phyloP scores from a whole-genome alignment of 2,797 vertebrate species.

The Enteromius viviparus region DNA sequence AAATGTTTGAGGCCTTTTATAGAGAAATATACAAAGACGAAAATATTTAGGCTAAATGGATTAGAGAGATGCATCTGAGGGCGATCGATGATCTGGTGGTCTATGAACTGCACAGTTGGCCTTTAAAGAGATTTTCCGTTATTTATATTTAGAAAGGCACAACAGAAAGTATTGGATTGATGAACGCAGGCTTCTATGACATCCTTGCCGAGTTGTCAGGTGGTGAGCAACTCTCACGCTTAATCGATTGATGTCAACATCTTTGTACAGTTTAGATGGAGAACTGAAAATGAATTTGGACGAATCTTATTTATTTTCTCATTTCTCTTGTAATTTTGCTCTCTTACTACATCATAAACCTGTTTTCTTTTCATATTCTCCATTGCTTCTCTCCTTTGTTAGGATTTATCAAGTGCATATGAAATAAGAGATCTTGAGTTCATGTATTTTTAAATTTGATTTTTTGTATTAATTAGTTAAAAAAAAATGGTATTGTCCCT shows the following conservation, averaged over 20 bases:
- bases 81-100: background rate
- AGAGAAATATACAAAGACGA: conserved; percentile 67
- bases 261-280: conserved; percentile 26
- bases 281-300: conserved; percentile 19
- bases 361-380: conserved; percentile 9
- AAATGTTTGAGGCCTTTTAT: conserved; percentile 72
- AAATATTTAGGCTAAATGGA: conserved; percentile 58
- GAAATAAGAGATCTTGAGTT: conserved; percentile 16
- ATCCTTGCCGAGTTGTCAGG: conserved; percentile 11
- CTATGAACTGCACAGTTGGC: background rate
- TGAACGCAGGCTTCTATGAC: background rate
- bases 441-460: background rate
- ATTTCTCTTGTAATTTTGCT: conserved; percentile 24
- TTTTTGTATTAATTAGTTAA: conserved; percentile 17
- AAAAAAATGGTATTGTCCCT: background rate
- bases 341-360: background rate
- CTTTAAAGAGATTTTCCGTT: conserved; percentile 5
- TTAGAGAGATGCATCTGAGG: background rate
- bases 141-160: conserved; percentile 8
- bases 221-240: background rate
- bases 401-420: conserved; percentile 26
- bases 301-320: conserved; percentile 39
- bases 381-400: background rate
- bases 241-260: background rate
- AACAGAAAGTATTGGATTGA: conserved; percentile 1